Evolutionary conservation across 1,140 invertebrate genomes (phyloP), one percentile per base, ranked within the genome.

Genomic region (Drosophila pachea): DNA sequence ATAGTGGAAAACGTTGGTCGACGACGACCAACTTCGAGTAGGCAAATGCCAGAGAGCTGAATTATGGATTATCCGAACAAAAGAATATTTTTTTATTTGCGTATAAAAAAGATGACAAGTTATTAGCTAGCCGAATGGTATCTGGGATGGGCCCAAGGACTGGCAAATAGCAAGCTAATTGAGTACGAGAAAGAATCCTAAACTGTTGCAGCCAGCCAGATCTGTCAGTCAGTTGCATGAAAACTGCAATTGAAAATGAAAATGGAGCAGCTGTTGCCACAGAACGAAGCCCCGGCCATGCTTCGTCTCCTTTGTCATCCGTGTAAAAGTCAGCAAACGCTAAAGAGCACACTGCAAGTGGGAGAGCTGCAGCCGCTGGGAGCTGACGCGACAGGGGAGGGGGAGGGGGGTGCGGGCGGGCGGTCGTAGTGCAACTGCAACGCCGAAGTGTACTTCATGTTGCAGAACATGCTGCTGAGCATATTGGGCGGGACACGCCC

Each of bases 241-340:
- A 59, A 78, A 59, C 62, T 73, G 65, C 68, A n/a, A n/a, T n/a
- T n/a, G n/a, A n/a, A n/a, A n/a, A n/a, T n/a, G 52, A 47, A 83
- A 83, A 69, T 83, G 66, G 79, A 86, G 69, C 79, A 83, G 81
- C 74, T 78, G 83, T 73, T 52, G 29, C 45, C 32, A 29, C 50
- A 45, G 22, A 22, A 52, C 48, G 68, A 52, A 66, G 58, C 67
- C 64, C 56, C 22, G 22, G 32, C 29, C 56, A 62, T 61, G 65
- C 56, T 54, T 54, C 32, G 40, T 22, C 60, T 6, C 58, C 56
- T 56, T 56, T 69, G 52, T 69, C 67, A 63, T 32, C 52, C 62
- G 38, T 58, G 65, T 22, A 81, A 74, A 86, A 76, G 81, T 84
- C 81, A 84, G 81, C 81, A 84, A 86, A 84, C 81, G 81, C 81